Evolutionary conservation across 1,140 invertebrate genomes (phyloP).

Genomic region (Nymphalis io): DNA sequence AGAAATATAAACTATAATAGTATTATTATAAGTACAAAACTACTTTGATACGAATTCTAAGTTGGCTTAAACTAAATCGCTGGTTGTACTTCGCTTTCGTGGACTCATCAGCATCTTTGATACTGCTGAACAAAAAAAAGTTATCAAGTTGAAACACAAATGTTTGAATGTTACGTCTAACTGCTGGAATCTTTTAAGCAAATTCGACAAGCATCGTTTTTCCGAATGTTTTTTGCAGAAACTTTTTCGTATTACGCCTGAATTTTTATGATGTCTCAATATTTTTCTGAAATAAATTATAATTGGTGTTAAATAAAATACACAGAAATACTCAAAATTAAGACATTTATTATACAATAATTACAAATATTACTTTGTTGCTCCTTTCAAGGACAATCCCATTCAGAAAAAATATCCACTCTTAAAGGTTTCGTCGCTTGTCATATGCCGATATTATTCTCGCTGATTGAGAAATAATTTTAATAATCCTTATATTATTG

Average conservation of each 20-base stretch:
- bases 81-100: slow-evolving; percentile 24
- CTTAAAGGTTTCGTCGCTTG: not conserved
- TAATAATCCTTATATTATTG: no score
- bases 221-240: no score
- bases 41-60: not conserved
- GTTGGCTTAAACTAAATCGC: slow-evolving; percentile 19
- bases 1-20: slow-evolving; percentile 22
- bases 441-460: not conserved
- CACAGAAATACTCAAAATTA: no score
- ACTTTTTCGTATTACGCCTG: no score
- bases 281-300: no score
- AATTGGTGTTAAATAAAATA: no score
- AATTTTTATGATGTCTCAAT: no score
- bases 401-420: no score
- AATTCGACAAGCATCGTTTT: not conserved
- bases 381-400: no score
- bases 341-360: no score
- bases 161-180: slow-evolving; percentile 8
- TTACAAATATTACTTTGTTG: no score
- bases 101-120: slow-evolving; percentile 50
- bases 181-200: not conserved
- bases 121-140: slow-evolving; percentile 26
- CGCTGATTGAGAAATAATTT: no score
- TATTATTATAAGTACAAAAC: not conserved
- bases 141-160: not conserved